These are phyloP conservation scores for Beris morrisii DNA, from an alignment of 2,888 invertebrate species.

Conservation along the genomic window DNA sequence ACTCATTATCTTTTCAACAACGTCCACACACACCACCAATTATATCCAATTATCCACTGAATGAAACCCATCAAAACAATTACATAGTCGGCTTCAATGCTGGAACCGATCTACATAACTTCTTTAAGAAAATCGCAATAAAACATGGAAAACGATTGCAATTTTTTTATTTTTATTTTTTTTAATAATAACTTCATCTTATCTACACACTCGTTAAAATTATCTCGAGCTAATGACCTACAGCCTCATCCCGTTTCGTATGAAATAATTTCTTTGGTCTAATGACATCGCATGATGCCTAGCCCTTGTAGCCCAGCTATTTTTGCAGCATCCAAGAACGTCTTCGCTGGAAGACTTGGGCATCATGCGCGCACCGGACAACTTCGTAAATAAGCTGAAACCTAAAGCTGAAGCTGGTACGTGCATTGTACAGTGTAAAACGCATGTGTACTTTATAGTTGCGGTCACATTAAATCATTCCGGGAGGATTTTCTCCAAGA, in stretches of 20 bases:
- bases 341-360: constrained; percentile 3
- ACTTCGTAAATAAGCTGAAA: no score
- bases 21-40: constrained; percentile 22
- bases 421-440: no score
- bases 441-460: no score
- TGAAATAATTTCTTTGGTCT: constrained; percentile 24
- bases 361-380: no score
- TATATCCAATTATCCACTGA: constrained; percentile 26
- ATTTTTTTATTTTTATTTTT: no score
- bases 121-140: constrained; percentile 1
- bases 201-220: no score
- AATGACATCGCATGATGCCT: constrained; percentile 22
- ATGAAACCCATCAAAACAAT: constrained; percentile 25
- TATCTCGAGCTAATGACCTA: no score
- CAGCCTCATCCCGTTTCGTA: not conserved
- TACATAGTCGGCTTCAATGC: constrained; percentile 22
- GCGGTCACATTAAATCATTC: constrained; percentile 11
- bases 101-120: constrained; percentile 28
- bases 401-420: no score
- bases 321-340: constrained; percentile 6
- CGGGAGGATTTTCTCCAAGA: constrained; percentile 7
- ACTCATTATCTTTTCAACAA: not conserved
- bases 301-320: not conserved
- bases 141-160: no score
- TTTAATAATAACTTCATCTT: no score